Base-by-base conservation (phyloP, 2,113 vertebrate genomes). In the Lutjanus erythropterus region DNA sequence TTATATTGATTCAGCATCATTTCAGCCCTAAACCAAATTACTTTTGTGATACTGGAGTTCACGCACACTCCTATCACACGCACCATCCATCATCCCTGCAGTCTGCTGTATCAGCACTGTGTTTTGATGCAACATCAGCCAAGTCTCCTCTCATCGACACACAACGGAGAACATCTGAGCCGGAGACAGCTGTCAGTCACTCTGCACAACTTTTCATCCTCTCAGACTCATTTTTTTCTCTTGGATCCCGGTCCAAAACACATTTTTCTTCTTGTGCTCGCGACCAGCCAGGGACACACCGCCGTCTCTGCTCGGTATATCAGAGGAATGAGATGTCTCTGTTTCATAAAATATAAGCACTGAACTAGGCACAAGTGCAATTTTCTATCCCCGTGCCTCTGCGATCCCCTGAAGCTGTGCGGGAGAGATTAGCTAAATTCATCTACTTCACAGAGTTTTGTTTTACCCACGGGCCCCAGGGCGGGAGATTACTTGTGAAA, bases 391-490 rank as follows among this genome's bases (percentile, higher is more conserved):
- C 55, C 23, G 73, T 55, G 79, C 65, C 56, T 58, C 58, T 75
- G 89, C 16, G 60, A 75, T 83, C 67, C 86, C 91, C 83, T 72
- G 76, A 75, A 90, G 90, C 86, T 84, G 86, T 76, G 85, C 23
- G 56, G 52, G 42, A 39, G 47, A 92, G 91, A 93, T 93, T 92
- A 92, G 75, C 71, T 83, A 82, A 92, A 92, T 77, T 88, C 84
- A 83, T 91, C 80, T 71, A 82, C 84, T 91, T 92, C 86, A 86
- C 71, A 89, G 78, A 86, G 71, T 88, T 92, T 88, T 89, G 86
- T 91, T 92, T 90, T 89, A 92, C 83, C 87, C 90, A 91, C 11
- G 19, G 52, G 89, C 89, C 88, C 67, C 75, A 1, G 90, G 89
- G 71, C 50, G 66, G 76, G 62, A 80, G 88, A 92, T 88, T 89